Base-by-base conservation (phyloP, 2,888 invertebrate genomes). In the Leucophora obtusa region DNA sequence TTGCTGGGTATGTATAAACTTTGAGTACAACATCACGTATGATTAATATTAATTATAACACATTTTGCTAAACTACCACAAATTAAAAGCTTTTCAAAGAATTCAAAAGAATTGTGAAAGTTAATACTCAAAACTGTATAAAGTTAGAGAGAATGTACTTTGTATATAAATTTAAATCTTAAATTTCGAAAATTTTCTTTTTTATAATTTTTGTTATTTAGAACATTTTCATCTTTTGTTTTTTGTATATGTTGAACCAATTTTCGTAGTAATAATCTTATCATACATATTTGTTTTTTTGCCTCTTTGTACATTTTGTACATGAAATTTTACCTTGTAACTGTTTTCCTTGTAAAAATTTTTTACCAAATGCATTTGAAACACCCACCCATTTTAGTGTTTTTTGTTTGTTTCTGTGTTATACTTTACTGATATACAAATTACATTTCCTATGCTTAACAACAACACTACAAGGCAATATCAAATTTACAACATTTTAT, bases 361-460 rank as follows among this genome's bases (percentile, higher is more conserved):
- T 73, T 47, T 43, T 60, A 59, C 43, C 76, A 77, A 77, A 73
- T 81, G 77, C 69, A 69, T 56, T 65, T 18, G 11, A 56, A 77
- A 70, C 66, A 74, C 77, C 81, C 81, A 77, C 76, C 65, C 59
- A 73, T 60, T 70, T 51, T 21, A 53, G n/a, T 53, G 5, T 28
- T 33, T 66, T 6, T 18, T 21, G 6, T 60, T 17, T 24, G 15
- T 59, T 24, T 66, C 17, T 54, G 9, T n/a, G n/a, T 17, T 18
- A 59, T 24, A 17, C 38, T 58, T 35, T 60, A 54, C 73, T 73
- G 70, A 28, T 77, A 81, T 28, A 81, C 77, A 81, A 81, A 77
- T 77, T 81, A 81, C 77, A 81, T 81, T 81, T 81, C 56, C 81
- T 77, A 73, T 81, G 59, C 35, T 51, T 73, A 14, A 38, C 24